Evolutionary conservation across 2,888 invertebrate genomes (phyloP), one percentile per base, ranked within the genome.

Genomic region (Lottia scabra): DNA sequence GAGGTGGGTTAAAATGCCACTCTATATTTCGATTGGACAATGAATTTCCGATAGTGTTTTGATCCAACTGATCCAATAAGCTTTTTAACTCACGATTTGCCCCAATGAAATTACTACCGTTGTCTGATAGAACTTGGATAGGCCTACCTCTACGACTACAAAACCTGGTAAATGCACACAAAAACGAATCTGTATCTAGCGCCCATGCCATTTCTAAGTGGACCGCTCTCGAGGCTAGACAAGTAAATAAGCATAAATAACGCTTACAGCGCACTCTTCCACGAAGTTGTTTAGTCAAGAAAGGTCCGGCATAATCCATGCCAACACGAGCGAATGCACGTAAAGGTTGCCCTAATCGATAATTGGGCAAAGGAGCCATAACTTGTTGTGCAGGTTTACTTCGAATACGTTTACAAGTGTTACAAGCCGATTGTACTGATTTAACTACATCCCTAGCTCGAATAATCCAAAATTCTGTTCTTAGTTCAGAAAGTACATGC

Each of bases 1-100:
- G 2, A 56, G 81, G 78, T 10, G 76, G 80, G 68, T 76, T 77
- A 44, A 81, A 79, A 16, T 70, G 30, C 75, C 75, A 77, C 30
- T 67, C 23, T 13, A 75, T 67, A 6, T 70, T 70, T 26, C 63
- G 26, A 27, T 64, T 72, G 19, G 77, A 64, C 12, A 65, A 48
- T 5, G 27, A 65, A 16, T 67, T 27, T 16, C 48, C 38, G 8
- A 77, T 70, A 45, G 71, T 71, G 2, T 72, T 62, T 43, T 67
- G 43, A n/a, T 77, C 72, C 27, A 78, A 43, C 30, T 16, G 16
- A 23, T 15, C 38, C 23, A 73, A 45, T 13, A 75, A 56, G 45
- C 68, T 56, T 43, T 69, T 63, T 16, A 70, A 27, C 48, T 72
- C 72, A 16, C 43, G 46, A 15, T 71, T 38, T 15, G 65, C 64